Conservation (phyloP, 2,113 vertebrate genomes). For the Oreochromis niloticus region DNA sequence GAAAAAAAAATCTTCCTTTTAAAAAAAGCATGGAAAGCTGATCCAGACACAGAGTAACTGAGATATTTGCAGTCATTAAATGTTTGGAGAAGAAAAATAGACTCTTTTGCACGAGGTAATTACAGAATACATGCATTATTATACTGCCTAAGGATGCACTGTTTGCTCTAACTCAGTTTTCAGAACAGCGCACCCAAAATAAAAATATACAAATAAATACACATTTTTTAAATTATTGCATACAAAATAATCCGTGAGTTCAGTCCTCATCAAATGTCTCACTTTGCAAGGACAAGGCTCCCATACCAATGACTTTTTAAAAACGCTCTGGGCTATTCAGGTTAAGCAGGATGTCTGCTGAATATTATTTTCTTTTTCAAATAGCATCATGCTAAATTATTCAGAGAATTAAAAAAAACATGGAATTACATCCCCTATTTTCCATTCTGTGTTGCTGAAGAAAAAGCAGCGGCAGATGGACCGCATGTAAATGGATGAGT, state of each 20-base stretch:
- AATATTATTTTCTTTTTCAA: slow-evolving; percentile 15
- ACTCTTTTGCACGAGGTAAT: not conserved
- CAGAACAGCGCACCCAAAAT: not conserved
- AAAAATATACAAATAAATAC: not conserved
- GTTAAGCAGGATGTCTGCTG: slow-evolving; percentile 2
- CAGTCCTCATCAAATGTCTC: not conserved
- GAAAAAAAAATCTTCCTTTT: fast-evolving
- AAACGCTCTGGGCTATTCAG: not conserved
- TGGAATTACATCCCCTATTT: not conserved
- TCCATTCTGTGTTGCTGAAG: not conserved
- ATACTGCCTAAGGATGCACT: not conserved
- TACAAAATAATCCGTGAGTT: not conserved
- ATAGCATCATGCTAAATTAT: slow-evolving; percentile 9
- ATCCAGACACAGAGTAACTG: not conserved
- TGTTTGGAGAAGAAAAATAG: not conserved
- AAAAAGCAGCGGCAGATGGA: not conserved
- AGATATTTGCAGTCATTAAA: not conserved
- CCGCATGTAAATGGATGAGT: not conserved
- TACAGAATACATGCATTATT: not conserved
- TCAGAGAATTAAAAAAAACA: not conserved
- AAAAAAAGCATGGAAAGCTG: not conserved
- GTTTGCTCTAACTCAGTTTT: not conserved
- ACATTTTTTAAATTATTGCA: not conserved
- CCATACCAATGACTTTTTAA: not conserved
- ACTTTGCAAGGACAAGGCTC: not conserved